phyloP scores from a whole-genome alignment of 2,888 invertebrate genomes.

The Caenorhabditis afra region DNA sequence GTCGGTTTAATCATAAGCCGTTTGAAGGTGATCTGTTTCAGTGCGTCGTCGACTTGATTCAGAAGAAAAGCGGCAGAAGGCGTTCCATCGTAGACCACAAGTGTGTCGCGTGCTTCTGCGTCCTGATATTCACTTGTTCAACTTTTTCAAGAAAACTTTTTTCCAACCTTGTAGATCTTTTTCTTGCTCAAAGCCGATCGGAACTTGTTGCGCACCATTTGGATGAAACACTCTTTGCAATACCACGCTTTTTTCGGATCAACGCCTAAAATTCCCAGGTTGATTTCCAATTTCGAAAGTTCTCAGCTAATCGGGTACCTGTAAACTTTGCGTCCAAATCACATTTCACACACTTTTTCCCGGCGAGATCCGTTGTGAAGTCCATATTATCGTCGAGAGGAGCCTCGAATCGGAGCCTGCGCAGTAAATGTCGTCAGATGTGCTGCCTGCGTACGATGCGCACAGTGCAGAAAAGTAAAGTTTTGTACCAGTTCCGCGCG shows the following conservation, averaged over 20 bases:
- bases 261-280: conserved; percentile 50
- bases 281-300: neutral
- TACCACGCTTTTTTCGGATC: conserved; percentile 76
- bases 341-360: conserved; percentile 54
- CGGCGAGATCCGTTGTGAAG: conserved; percentile 26
- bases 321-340: conserved; percentile 40
- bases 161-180: conserved; percentile 66
- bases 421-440: conserved; percentile 16
- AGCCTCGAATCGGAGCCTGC: neutral
- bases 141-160: neutral
- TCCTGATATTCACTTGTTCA: conserved; percentile 51
- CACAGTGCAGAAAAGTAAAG: conserved; percentile 5
- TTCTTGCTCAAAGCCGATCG: conserved; percentile 74
- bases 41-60: conserved; percentile 63
- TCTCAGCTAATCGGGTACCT: conserved; percentile 6
- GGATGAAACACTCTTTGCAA: conserved; percentile 74
- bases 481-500: conserved; percentile 11
- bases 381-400: neutral
- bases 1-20: conserved; percentile 65
- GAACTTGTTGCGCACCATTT: conserved; percentile 77
- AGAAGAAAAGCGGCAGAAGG: conserved; percentile 61
- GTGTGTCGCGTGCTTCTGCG: conserved; percentile 60
- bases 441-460: conserved; percentile 30
- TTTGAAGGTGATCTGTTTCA: conserved; percentile 61
- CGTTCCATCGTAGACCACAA: conserved; percentile 68